These are phyloP conservation scores for Seriola rivoliana DNA, from an alignment of 2,113 vertebrate species.

Conservation along the genomic window DNA sequence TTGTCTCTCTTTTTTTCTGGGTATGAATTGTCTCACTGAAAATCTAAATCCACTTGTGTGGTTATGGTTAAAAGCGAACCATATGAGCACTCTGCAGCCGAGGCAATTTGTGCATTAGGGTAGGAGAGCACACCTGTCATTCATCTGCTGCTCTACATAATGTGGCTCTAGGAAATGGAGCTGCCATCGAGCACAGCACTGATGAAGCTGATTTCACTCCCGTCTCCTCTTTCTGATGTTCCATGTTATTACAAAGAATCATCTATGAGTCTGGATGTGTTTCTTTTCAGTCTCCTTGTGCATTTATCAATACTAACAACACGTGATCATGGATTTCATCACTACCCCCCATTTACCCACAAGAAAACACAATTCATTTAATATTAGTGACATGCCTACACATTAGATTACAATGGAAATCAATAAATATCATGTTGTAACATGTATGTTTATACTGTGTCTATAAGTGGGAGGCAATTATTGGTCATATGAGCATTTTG, in stretches of 20 bases:
- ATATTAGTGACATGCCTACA: neutral
- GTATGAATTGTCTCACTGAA: neutral
- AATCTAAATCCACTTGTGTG: conserved; percentile 6
- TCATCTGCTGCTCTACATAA: conserved; percentile 42
- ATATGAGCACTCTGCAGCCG: conserved; percentile 1
- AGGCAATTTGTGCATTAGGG: conserved; percentile 39
- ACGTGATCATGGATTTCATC: neutral
- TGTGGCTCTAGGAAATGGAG: conserved; percentile 4
- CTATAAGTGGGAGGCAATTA: neutral
- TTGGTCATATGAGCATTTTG: neutral
- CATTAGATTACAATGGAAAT: neutral
- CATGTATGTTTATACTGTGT: neutral
- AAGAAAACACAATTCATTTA: neutral
- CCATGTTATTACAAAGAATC: neutral
- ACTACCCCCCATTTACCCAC: neutral
- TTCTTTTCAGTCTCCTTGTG: neutral
- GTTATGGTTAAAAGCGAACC: conserved; percentile 28
- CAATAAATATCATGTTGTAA: neutral
- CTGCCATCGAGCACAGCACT: conserved; percentile 20
- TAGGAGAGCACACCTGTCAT: conserved; percentile 41
- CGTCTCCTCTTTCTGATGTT: conserved; percentile 5
- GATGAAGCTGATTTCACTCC: neutral
- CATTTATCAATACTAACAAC: neutral
- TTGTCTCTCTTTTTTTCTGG: neutral
- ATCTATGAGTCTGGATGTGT: neutral